A percentile compares a stretch with the other conserved stretches of the same genome.
phyloP scores from a whole-genome alignment of 2,888 invertebrate genomes.

The Seira ritae region DNA sequence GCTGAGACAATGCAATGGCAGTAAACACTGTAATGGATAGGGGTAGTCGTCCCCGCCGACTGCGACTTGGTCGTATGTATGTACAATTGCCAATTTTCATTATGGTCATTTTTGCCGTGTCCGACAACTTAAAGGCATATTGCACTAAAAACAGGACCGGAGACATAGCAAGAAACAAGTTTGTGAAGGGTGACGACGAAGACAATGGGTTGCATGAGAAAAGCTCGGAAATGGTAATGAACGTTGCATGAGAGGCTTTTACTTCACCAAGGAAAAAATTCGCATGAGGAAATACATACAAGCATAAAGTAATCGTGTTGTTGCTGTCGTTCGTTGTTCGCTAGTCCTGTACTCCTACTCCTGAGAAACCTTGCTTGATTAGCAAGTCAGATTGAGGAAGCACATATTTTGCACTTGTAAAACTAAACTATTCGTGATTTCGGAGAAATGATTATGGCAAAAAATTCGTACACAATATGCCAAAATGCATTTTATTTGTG shows the following conservation, averaged over 20 bases:
- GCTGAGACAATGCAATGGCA: not conserved
- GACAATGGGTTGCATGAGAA: slow-evolving; percentile 1
- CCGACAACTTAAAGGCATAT: not conserved
- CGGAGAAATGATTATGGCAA: too few species aligned
- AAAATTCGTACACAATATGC: not conserved
- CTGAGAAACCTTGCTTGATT: not conserved
- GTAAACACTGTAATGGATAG: not conserved
- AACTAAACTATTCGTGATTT: not conserved
- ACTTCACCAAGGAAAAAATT: too few species aligned
- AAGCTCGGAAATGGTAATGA: slow-evolving; percentile 24
- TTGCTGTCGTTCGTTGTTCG: not conserved
- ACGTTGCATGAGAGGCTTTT: slow-evolving; percentile 15
- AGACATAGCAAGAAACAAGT: not conserved
- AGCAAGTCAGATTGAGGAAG: not conserved
- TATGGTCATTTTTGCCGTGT: slow-evolving; percentile 20
- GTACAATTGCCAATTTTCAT: slow-evolving; percentile 39
- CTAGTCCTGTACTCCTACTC: too few species aligned
- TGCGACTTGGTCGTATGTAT: slow-evolving; percentile 6
- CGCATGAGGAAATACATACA: not conserved
- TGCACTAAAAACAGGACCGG: not conserved
- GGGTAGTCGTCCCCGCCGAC: not conserved
- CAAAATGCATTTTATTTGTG: slow-evolving; percentile 5
- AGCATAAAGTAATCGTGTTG: not conserved
- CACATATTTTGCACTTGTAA: not conserved
- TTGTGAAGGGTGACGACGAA: not conserved